These are phyloP conservation scores for Astur gentilis DNA, from an alignment of 2,113 vertebrate genomes.

Conservation along the genomic window DNA sequence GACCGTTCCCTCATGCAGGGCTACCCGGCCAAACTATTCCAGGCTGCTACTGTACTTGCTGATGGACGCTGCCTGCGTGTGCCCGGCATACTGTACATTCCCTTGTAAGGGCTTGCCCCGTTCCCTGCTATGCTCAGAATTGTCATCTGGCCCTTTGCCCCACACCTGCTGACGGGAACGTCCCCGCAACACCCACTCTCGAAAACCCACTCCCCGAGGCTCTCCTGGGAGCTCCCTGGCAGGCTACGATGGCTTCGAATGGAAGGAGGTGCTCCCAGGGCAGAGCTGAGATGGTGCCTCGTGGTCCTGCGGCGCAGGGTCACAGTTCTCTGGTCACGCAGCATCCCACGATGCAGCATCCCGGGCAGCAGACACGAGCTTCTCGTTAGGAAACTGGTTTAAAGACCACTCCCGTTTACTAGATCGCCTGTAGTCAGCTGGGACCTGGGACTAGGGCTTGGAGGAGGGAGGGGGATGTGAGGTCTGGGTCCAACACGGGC, in stretches of 20 bases:
- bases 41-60: constrained; percentile 60
- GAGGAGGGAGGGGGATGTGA: neutral
- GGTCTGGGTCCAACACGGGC: neutral
- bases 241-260: neutral
- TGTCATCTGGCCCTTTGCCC: constrained; percentile 29
- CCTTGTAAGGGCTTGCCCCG: constrained; percentile 61
- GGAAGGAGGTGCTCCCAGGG: neutral
- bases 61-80: neutral
- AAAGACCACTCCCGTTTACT: neutral
- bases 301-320: neutral
- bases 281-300: neutral
- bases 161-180: constrained; percentile 32
- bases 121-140: neutral
- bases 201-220: neutral
- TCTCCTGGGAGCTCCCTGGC: neutral
- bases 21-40: constrained; percentile 43
- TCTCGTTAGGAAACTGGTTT: neutral
- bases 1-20: neutral
- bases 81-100: constrained; percentile 61
- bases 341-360: neutral
- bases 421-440: neutral
- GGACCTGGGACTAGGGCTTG: neutral
- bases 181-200: neutral
- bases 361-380: neutral
- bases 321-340: accelerated